Conservation (phyloP, 2,888 invertebrate species). For the Microctonus hyperodae region DNA sequence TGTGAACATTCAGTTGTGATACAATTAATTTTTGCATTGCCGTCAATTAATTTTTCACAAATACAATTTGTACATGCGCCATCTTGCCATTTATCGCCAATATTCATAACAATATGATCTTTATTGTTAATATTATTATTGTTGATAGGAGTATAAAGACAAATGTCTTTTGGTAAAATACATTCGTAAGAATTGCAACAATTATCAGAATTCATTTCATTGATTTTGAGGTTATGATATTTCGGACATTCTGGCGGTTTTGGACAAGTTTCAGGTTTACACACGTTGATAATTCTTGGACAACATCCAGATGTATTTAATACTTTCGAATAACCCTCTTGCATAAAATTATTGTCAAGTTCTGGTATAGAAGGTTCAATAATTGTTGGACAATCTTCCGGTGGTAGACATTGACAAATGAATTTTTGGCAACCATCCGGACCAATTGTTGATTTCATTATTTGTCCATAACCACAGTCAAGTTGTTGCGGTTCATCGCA, state of each 20-base stretch:
- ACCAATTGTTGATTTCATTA: conserved; percentile 71
- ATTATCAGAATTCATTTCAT: conserved; percentile 53
- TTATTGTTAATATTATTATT: conserved; percentile 56
- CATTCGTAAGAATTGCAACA: conserved; percentile 77
- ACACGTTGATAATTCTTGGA: conserved; percentile 68
- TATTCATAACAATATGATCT: conserved; percentile 34
- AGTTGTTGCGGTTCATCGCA: conserved; percentile 76
- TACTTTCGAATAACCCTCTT: conserved; percentile 70
- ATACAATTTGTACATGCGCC: conserved; percentile 75
- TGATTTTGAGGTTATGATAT: conserved; percentile 65
- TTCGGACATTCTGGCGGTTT: conserved; percentile 68
- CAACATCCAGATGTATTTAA: conserved; percentile 77
- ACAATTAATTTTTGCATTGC: conserved; percentile 63
- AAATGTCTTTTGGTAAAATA: conserved; percentile 71
- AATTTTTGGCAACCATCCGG: conserved; percentile 76
- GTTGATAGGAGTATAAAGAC: conserved; percentile 69
- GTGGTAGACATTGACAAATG: conserved; percentile 79
- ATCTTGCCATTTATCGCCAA: conserved; percentile 72
- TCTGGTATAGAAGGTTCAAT: conserved; percentile 62
- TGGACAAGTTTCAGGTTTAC: conserved; percentile 72
- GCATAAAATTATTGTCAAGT: conserved; percentile 62
- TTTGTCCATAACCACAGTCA: conserved; percentile 76
- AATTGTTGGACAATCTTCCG: conserved; percentile 68
- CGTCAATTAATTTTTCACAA: conserved; percentile 63
- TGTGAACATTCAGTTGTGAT: conserved; percentile 65